Percentiles rank a stretch among this genome's conserved stretches.
phyloP scores from a whole-genome alignment of 2,797 vertebrate genomes.

The Ptychobarbus kaznakovi region DNA sequence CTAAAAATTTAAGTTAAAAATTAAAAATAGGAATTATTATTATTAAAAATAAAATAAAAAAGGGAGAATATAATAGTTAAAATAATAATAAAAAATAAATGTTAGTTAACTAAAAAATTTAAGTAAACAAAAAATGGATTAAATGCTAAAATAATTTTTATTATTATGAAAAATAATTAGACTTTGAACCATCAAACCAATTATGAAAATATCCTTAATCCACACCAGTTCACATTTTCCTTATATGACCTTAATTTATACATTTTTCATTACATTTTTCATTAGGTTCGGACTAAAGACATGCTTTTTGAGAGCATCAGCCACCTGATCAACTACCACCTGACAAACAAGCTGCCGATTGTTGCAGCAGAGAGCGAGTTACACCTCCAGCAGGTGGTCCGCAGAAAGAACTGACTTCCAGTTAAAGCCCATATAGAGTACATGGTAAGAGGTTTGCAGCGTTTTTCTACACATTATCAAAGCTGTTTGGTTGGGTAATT shows the following conservation, averaged over 20 bases:
- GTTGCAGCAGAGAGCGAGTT: conserved; percentile 94
- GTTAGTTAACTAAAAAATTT: not conserved
- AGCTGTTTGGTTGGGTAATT: not conserved
- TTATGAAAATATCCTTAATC: not conserved
- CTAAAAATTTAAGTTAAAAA: not conserved
- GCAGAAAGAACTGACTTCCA: conserved; percentile 81
- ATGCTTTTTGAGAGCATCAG: conserved; percentile 97
- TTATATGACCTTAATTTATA: not conserved
- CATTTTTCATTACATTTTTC: not conserved
- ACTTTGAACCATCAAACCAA: not conserved
- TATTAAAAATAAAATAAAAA: not conserved
- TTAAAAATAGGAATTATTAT: not conserved
- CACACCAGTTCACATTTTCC: not conserved
- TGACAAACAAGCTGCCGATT: conserved; percentile 92
- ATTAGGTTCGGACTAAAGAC: conserved; percentile 92
- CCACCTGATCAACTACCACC: conserved; percentile 94
- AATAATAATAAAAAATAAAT: no score
- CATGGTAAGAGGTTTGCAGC: conserved; percentile 6
- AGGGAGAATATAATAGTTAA: not conserved
- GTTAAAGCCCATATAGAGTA: not conserved
- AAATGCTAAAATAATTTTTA: not conserved
- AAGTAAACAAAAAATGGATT: not conserved
- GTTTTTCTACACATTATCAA: not conserved
- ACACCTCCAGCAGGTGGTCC: conserved; percentile 90
- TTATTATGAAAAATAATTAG: not conserved